A percentile compares a stretch with the other conserved stretches of the same genome.
These are phyloP conservation scores for Plodia interpunctella DNA, from an alignment of 1,140 invertebrate species.

Conservation along the genomic window DNA sequence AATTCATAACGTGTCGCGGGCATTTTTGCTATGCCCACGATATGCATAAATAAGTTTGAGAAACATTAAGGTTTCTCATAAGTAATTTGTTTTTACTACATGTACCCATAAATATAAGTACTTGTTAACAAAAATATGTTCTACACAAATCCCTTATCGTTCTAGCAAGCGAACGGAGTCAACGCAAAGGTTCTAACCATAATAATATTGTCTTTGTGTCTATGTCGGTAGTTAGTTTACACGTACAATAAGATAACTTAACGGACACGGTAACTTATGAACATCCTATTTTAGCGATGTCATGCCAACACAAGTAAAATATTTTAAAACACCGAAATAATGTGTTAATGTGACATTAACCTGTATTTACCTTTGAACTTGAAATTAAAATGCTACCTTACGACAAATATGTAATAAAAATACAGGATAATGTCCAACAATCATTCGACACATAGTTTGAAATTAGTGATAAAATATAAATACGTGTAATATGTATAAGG, in stretches of 20 bases:
- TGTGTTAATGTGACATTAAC: background rate
- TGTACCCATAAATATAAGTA: too few relatives aligned
- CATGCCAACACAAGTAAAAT: constrained; percentile 49
- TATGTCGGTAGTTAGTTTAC: constrained; percentile 45
- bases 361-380: too few relatives aligned
- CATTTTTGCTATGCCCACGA: too few relatives aligned
- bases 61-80: too few relatives aligned
- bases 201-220: constrained; percentile 21
- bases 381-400: too few relatives aligned
- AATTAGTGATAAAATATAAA: background rate
- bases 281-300: constrained; percentile 39
- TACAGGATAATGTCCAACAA: too few relatives aligned
- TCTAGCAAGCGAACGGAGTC: constrained; percentile 44
- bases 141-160: constrained; percentile 14
- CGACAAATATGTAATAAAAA: too few relatives aligned
- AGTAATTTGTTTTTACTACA: too few relatives aligned
- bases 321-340: constrained; percentile 9
- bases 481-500: constrained; percentile 44
- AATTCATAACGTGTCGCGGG: too few relatives aligned
- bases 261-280: constrained; percentile 1
- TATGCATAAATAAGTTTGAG: too few relatives aligned
- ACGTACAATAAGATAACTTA: constrained; percentile 9
- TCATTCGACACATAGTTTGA: background rate
- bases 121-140: background rate
- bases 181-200: constrained; percentile 45